These are phyloP conservation scores for Girardinichthys multiradiatus DNA, from an alignment of 2,113 vertebrate species.

Conservation along the genomic window DNA sequence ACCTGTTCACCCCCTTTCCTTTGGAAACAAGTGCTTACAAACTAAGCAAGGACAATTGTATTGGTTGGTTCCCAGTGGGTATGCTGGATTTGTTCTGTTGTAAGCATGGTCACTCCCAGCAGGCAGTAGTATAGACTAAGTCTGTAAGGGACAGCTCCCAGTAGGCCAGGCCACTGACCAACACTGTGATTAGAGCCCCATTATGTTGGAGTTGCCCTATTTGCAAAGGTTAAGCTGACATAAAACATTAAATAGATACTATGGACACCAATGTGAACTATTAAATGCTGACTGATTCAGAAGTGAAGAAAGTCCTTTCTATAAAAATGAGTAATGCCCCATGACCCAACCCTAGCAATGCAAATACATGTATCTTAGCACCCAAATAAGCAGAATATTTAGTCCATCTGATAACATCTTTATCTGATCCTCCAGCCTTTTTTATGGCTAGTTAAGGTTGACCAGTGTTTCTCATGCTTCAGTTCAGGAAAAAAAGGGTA, in stretches of 20 bases:
- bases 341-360: too few species aligned
- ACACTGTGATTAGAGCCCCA: background rate
- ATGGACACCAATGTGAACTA: background rate
- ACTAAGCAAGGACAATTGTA: conserved; percentile 8
- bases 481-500: too few species aligned
- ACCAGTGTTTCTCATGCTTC: too few species aligned
- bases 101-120: conserved; percentile 9
- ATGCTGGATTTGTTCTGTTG: conserved; percentile 15
- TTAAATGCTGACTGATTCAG: too few species aligned
- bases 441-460: too few species aligned
- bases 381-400: too few species aligned
- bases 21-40: conserved; percentile 4
- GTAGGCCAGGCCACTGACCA: background rate
- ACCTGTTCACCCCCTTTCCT: background rate
- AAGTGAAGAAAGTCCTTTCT: too few species aligned
- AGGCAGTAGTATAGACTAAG: background rate
- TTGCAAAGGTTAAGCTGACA: background rate
- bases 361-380: too few species aligned
- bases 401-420: too few species aligned
- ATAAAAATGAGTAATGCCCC: too few species aligned
- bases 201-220: background rate
- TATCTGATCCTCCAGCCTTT: too few species aligned
- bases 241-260: background rate
- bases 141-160: conserved; percentile 9
- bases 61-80: conserved; percentile 17